phyloP scores from a whole-genome alignment of 30 jellyfish, hydroid and myxozoan genomes.

The Aurelia sp. region DNA sequence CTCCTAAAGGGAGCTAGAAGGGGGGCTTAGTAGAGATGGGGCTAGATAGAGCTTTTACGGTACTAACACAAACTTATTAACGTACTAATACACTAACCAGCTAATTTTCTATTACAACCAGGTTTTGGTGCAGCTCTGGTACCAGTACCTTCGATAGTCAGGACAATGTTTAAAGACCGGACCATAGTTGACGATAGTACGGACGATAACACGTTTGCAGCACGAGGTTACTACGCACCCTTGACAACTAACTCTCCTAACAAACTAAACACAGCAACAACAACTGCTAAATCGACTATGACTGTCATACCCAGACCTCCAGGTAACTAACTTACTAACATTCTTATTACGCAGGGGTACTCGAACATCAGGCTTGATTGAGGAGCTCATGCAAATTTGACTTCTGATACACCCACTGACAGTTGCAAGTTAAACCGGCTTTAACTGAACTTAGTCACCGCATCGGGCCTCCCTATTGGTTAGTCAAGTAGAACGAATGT shows the following conservation, averaged over 20 bases:
- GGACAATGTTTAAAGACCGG: constrained; percentile 70
- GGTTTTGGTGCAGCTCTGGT: constrained; percentile 32
- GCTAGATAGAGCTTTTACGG: no score
- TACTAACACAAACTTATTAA: neutral
- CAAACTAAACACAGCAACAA: constrained; percentile 53
- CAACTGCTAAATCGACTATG: constrained; percentile 74
- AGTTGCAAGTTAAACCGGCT: no score
- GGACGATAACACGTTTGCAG: constrained; percentile 64
- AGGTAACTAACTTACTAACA: constrained; percentile 52
- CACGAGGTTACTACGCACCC: constrained; percentile 68
- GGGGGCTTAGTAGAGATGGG: no score
- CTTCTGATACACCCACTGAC: no score
- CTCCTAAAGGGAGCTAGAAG: no score
- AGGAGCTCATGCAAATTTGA: no score
- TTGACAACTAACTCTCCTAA: constrained; percentile 83
- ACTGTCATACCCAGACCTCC: constrained; percentile 89
- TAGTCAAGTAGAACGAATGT: no score
- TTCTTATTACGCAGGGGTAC: neutral
- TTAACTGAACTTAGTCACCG: no score
- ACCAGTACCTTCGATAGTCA: constrained; percentile 37
- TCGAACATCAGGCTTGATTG: no score
- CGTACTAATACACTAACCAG: neutral
- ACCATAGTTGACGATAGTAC: constrained; percentile 47
- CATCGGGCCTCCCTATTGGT: no score
- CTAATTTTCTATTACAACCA: constrained; percentile 25